phyloP scores from a whole-genome alignment of 2,888 invertebrate species.

The Helleia helle region DNA sequence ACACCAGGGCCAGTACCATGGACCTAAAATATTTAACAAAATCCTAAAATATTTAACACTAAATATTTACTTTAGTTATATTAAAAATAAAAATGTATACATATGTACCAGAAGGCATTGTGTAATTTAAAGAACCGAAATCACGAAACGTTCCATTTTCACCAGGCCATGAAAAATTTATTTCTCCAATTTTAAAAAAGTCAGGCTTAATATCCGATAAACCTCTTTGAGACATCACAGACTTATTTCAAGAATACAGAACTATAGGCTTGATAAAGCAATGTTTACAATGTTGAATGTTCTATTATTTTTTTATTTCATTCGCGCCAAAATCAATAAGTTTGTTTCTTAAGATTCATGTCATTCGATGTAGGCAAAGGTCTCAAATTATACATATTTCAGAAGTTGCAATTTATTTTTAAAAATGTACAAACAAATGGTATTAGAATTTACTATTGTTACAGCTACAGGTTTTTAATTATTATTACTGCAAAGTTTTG shows the following conservation, averaged over 20 bases:
- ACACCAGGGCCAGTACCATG: conserved; percentile 81
- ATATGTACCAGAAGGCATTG: conserved; percentile 65
- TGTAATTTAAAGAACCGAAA: conserved; percentile 57
- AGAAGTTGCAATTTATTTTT: no score
- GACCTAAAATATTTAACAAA: conserved; percentile 40
- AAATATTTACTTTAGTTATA: not conserved
- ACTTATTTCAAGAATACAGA: no score
- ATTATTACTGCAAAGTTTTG: no score
- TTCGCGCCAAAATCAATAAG: conserved; percentile 51
- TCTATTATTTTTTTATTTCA: conserved; percentile 13
- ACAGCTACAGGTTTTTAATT: no score
- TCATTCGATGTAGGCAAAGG: not conserved
- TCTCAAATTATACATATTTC: not conserved
- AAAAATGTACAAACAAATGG: no score
- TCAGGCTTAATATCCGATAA: conserved; percentile 46
- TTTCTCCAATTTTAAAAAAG: conserved; percentile 57
- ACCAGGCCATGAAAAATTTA: conserved; percentile 67
- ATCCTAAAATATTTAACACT: conserved; percentile 9
- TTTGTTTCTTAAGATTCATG: conserved; percentile 21
- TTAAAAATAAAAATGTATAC: conserved; percentile 14
- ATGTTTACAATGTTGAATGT: no score
- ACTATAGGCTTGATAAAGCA: no score
- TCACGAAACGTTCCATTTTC: conserved; percentile 62
- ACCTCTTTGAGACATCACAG: conserved; percentile 40
- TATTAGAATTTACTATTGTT: no score